Base-by-base conservation (phyloP, 1,140 invertebrate species). In the Leptopilina boulardi region DNA sequence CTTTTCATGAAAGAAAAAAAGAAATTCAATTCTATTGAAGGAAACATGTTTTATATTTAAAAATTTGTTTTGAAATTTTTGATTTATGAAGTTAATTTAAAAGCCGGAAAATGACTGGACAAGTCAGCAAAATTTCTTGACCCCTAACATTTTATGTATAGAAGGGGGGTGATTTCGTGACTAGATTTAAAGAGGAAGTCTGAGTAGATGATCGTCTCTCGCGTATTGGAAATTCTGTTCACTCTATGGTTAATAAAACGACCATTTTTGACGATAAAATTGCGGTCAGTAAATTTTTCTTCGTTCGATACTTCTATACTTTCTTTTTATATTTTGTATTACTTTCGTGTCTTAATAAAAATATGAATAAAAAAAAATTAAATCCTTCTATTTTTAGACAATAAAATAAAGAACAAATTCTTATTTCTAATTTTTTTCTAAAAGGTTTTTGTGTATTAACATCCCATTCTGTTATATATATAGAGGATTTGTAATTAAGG, bases 401-500 rank as follows among this genome's bases (percentile, higher is more conserved):
- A 38, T 38, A 38, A 4, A 38, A 38, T 38, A n/a, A n/a, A n/a
- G 34, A 38, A 38, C 34, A 3, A 38, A 38, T 38, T 38, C 3
- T 4, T 38, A 38, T 38, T 38, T 4, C 9, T 38, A 38, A 4
- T 38, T 38, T 44, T 44, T n/a, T 9, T 9, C 0, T 15, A 44
- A 44, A 44, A 15, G 42, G 56, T 30, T 59, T 18, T 59, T 21
- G 11, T 13, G 19, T 1, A 23, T 5, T 3, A 26, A 23, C 0
- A 23, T 3, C n/a, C 4, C 13, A 59, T 9, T 23, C 19, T 59
- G 19, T 59, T 4, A 26, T n/a, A n/a, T n/a, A n/a, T n/a, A n/a
- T 15, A 23, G 5, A 59, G 21, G 75, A 72, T 74, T 44, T 75
- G 80, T 83, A 83, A 86, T 84, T 83, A 85, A 81, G 81, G 80